These are phyloP conservation scores for Eciton burchellii DNA, from an alignment of 1,140 invertebrate species.

Conservation along the genomic window DNA sequence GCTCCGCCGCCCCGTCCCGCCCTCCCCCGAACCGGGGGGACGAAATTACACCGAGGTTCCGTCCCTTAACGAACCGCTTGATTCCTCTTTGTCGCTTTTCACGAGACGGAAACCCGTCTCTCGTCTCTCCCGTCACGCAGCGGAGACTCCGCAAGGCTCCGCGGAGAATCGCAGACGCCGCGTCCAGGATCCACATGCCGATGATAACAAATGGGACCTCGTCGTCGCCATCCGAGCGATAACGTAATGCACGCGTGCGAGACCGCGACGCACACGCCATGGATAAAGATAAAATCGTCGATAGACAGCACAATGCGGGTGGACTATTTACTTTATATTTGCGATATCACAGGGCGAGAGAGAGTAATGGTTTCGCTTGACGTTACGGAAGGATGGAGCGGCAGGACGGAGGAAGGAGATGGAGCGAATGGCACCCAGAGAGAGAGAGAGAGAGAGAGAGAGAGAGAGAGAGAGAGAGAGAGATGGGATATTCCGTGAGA, in stretches of 20 bases:
- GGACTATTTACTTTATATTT: conserved; percentile 79
- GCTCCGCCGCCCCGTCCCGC: too few relatives aligned
- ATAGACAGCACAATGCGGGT: conserved; percentile 61
- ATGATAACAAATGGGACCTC: background rate
- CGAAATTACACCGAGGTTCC: conserved; percentile 59
- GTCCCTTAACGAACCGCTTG: conserved; percentile 46
- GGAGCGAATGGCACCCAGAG: background rate
- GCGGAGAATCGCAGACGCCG: too few relatives aligned
- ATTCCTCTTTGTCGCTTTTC: background rate
- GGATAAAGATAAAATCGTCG: conserved; percentile 65
- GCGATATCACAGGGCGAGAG: conserved; percentile 73
- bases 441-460: conserved; percentile 12
- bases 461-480: conserved; percentile 44
- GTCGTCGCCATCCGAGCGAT: conserved; percentile 14
- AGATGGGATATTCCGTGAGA: conserved; percentile 75
- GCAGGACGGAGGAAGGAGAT: conserved; percentile 44
- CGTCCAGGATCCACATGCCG: conserved; percentile 9
- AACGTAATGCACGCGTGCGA: conserved; percentile 38
- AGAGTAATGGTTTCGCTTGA: conserved; percentile 62
- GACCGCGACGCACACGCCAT: conserved; percentile 16
- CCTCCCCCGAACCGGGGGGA: conserved; percentile 20
- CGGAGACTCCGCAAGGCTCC: too few relatives aligned
- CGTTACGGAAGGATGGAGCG: conserved; percentile 62
- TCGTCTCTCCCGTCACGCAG: background rate
- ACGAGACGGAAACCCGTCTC: conserved; percentile 10